A percentile compares a stretch with the other conserved stretches of the same genome.
These are phyloP conservation scores for Actinia tenebrosa DNA, from an alignment of 64 coral and sea anemone genomes.

Conservation along the genomic window DNA sequence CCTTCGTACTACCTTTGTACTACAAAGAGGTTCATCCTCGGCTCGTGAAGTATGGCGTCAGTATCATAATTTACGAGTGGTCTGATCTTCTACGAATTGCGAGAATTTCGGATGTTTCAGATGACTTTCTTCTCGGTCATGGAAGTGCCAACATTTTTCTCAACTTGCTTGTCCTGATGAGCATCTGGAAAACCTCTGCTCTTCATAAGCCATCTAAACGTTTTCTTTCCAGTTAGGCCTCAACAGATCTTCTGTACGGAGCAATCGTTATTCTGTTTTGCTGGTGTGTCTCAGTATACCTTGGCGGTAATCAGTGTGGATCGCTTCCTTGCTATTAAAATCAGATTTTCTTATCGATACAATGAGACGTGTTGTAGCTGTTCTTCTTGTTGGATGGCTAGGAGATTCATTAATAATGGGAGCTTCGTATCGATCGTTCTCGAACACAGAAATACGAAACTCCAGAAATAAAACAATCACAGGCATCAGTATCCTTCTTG, in stretches of 20 bases:
- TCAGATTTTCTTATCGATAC: background rate
- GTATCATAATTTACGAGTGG: too few relatives aligned
- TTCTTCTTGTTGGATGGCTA: background rate
- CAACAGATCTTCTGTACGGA: background rate
- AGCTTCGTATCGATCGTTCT: background rate
- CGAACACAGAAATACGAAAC: background rate
- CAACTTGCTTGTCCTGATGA: background rate
- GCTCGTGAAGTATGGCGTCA: too few relatives aligned
- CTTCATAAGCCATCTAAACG: background rate
- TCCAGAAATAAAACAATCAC: background rate
- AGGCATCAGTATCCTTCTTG: background rate
- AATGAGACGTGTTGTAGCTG: background rate
- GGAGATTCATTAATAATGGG: background rate
- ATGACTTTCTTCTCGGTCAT: background rate
- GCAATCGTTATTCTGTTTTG: background rate
- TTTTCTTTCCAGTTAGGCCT: background rate
- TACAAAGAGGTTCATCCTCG: too few relatives aligned
- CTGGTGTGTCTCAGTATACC: background rate
- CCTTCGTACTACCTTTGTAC: too few relatives aligned
- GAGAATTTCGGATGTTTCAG: too few relatives aligned
- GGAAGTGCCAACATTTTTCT: background rate
- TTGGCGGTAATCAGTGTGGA: background rate
- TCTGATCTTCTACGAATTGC: too few relatives aligned
- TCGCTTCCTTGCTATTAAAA: background rate
- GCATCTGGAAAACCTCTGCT: background rate